Evolutionary conservation across 2,888 invertebrate genomes (phyloP), one percentile per base, ranked within the genome.

Genomic region (Gymnocheta viridis): DNA sequence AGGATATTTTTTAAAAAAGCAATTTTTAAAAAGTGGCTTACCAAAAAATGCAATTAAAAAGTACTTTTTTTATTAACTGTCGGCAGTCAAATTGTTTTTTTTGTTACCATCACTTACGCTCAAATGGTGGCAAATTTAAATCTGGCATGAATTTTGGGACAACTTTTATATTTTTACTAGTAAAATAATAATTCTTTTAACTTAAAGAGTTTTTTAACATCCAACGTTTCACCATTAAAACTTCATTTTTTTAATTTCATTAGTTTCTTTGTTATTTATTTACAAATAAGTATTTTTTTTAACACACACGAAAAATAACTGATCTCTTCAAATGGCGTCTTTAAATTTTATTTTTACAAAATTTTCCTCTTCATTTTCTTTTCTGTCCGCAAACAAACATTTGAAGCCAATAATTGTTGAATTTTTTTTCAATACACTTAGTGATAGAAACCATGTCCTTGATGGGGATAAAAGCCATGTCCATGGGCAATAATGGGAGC

Each of bases 361-460:
- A 14, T 51, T 51, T 35, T 69, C 9, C n/a, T 3, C 12, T 12
- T 49, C 19, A 2, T 44, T n/a, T n/a, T n/a, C 41, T 1, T 44
- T 29, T 41, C 6, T 38, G 19, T 41, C 6, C 32, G 32, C 19
- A 7, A 5, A 2, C 19, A 14, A 58, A 32, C 17, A n/a, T 27
- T 47, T 19, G 22, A 66, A 49, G 32, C 19, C 49, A 66, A 49
- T 67, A 32, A n/a, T n/a, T 47, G 2, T n/a, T 14, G 7, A 2
- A 62, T 24, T 6, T 58, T 29, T 58, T 69, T 4, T 69, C 14
- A 64, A 32, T 27, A 12, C 2, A 1, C 19, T 79, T 82, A 86
- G 67, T 86, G 86, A 60, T 85, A 83, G 41, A 82, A 73, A 41
- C 82, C 82, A 80, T 81, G 81, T n/a, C 85, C 85, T 64, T 85